Percentiles rank a stretch among this genome's conserved stretches.
phyloP scores from a whole-genome alignment of 2,797 vertebrate species.

The Tangara arthus region DNA sequence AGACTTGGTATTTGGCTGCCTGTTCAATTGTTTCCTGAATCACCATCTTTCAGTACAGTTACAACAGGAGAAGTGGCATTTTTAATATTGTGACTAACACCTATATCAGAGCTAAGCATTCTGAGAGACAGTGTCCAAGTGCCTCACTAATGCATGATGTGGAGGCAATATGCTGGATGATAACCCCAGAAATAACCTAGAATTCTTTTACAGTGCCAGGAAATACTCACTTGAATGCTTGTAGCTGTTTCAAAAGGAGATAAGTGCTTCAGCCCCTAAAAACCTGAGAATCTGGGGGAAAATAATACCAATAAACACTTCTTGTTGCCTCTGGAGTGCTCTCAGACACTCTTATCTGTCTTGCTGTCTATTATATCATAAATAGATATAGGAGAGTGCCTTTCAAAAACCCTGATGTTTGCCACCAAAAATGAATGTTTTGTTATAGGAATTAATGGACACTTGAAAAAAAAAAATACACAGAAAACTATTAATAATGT shows the following conservation, averaged over 20 bases:
- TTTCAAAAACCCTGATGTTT: not conserved
- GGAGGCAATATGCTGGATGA: not conserved
- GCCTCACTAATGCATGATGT: not conserved
- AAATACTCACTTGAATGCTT: not conserved
- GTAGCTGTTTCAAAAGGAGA: not conserved
- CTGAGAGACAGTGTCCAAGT: not conserved
- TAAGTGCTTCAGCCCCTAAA: not conserved
- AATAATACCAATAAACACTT: not conserved
- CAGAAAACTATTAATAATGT: not conserved
- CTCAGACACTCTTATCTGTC: not conserved
- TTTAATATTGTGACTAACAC: not conserved
- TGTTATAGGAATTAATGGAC: not conserved
- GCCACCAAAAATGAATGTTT: not conserved
- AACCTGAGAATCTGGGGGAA: not conserved
- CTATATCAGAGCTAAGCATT: not conserved
- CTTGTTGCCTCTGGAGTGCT: not conserved
- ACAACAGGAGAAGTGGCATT: not conserved
- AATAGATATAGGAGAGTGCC: not conserved
- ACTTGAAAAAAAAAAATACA: not conserved
- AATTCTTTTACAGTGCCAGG: not conserved
- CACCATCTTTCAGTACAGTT: not conserved
- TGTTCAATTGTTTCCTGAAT: not conserved
- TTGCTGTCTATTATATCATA: not conserved
- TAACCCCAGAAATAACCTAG: not conserved
- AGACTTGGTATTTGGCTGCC: conserved; percentile 9